Base-by-base conservation (phyloP, 2,888 invertebrate species). In the Drosophila rellima region DNA sequence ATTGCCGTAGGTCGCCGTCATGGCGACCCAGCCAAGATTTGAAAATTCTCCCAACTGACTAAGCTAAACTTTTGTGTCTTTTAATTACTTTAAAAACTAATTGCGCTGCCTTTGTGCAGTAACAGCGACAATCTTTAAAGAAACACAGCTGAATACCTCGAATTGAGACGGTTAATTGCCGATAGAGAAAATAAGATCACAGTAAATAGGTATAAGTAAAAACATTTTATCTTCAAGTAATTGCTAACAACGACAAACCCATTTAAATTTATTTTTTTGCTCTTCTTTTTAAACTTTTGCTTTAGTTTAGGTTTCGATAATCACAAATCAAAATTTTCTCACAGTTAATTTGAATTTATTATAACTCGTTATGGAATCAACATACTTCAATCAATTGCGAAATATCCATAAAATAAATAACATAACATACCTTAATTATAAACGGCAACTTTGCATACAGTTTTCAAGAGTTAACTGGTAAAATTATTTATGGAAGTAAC, bases 41-140 rank as follows among this genome's bases (percentile, higher is more conserved):
- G 35, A 51, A 56, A 56, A 44, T 65, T 70, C 65, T 63, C 55
- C 55, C 62, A 66, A 57, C 56, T 54, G 63, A 74, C 69, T 70
- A 67, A 78, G 76, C 78, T 44, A 45, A 82, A 81, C 87, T 83
- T 83, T 68, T 81, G 79, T 72, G 67, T 68, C 66, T 72, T 65
- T 77, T 81, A 83, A 83, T 83, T 81, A 78, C 87, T 71, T 68
- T 64, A 73, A 83, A 74, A 59, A 56, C 70, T 29, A 70, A 78
- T 70, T 59, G 60, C 40, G 26, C 40, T 61, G 50, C 48, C 48
- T 67, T 63, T 59, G 29, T 59, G 47, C 23, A 33, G 48, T 17
- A 48, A 63, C 17, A 15, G 47, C 40, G 1, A 15, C 26, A 20
- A 39, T 39, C 47, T 59, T 60, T 50, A 50, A 60, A 33, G 42